Evolutionary conservation across 2,113 vertebrate species (phyloP).

Genomic region (Dasyurus viverrinus): DNA sequence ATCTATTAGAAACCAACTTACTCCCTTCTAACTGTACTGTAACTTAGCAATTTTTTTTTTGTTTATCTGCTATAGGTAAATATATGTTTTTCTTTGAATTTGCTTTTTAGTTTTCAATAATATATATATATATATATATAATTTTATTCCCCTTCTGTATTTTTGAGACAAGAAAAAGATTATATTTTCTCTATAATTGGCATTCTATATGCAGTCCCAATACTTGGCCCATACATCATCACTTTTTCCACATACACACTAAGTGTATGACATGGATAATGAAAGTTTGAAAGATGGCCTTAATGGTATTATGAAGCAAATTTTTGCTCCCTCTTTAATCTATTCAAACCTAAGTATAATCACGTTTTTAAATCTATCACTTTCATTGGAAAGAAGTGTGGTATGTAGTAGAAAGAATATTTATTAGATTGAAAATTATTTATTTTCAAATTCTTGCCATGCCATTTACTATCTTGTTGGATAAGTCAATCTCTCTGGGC

Average conservation of each 20-base stretch:
- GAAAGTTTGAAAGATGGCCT: constrained; percentile 3
- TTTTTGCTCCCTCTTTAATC: not conserved
- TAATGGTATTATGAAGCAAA: not conserved
- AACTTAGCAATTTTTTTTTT: not conserved
- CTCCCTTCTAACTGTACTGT: not conserved
- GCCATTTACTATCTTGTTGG: not conserved
- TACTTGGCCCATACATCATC: not conserved
- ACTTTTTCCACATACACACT: not conserved
- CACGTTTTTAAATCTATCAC: not conserved
- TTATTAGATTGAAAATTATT: not conserved
- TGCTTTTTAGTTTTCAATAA: not conserved
- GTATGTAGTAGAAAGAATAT: not conserved
- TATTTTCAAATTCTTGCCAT: not conserved
- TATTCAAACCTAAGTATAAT: not conserved
- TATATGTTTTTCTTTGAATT: not conserved
- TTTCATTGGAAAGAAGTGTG: not conserved
- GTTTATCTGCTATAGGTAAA: not conserved
- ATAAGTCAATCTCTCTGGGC: not conserved
- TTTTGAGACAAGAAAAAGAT: not conserved
- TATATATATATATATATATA: not conserved
- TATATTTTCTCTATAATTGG: not conserved
- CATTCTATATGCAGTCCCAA: not conserved
- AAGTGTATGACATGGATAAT: not conserved
- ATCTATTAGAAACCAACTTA: not conserved
- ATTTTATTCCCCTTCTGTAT: constrained; percentile 19